phyloP scores from a whole-genome alignment of 1,140 invertebrate species.

The Branchinecta lindahli region DNA sequence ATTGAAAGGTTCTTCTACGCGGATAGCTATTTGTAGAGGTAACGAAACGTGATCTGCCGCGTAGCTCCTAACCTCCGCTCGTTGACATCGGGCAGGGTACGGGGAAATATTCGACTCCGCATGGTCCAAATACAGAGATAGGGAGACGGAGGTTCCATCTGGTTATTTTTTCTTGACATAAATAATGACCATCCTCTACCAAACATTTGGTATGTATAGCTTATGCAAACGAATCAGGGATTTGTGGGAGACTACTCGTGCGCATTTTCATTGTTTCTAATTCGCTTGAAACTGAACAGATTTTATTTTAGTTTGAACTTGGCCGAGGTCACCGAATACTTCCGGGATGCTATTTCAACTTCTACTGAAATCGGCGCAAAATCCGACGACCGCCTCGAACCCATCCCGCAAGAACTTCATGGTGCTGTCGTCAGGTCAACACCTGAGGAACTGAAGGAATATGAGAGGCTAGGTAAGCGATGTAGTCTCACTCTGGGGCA shows the following conservation, averaged over 20 bases:
- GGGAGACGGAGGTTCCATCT: neutral
- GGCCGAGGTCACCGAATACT: conserved; percentile 47
- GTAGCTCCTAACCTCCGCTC: too few species aligned
- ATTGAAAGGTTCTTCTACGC: too few species aligned
- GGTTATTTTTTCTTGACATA: neutral
- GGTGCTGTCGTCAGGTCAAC: conserved; percentile 44
- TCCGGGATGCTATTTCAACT: conserved; percentile 42
- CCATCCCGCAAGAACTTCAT: conserved; percentile 57
- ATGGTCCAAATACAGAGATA: neutral
- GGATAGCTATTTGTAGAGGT: too few species aligned
- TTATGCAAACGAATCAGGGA: neutral
- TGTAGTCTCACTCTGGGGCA: conserved; percentile 3
- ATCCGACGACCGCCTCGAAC: conserved; percentile 63
- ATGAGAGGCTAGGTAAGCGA: conserved; percentile 41
- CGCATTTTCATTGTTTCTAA: neutral
- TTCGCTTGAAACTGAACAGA: neutral
- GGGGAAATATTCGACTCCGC: too few species aligned
- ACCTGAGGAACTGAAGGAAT: conserved; percentile 43
- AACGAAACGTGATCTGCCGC: too few species aligned
- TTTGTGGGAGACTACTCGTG: neutral
- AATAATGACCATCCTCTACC: neutral
- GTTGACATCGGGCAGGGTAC: too few species aligned
- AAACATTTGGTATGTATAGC: neutral
- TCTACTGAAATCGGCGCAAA: conserved; percentile 38
- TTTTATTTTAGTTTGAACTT: conserved; percentile 39